Evolutionary conservation across 2,888 invertebrate species (phyloP).

Genomic region (Polyploca ridens): DNA sequence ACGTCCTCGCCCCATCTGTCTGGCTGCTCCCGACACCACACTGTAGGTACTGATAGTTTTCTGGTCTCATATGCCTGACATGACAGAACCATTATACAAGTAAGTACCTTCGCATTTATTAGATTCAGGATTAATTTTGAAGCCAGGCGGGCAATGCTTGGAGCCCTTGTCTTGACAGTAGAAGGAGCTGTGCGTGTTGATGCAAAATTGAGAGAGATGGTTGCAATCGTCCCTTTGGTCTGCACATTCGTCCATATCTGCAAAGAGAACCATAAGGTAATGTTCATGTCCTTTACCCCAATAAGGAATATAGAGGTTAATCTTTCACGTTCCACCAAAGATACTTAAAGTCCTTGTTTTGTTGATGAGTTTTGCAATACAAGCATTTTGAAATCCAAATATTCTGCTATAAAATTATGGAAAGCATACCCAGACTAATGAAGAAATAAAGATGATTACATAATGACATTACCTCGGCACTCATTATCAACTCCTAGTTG

Average conservation of each 20-base stretch:
- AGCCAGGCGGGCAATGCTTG: constrained; percentile 86
- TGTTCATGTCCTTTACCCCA: neutral
- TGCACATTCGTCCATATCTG: constrained; percentile 90
- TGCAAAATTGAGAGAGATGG: constrained; percentile 86
- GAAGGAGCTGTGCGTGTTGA: constrained; percentile 88
- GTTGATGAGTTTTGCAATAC: no score
- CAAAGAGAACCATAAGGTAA: constrained; percentile 13
- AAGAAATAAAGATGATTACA: neutral
- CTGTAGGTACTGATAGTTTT: no score
- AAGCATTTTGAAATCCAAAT: no score
- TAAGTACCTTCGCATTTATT: constrained; percentile 84
- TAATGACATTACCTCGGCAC: constrained; percentile 72
- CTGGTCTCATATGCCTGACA: no score
- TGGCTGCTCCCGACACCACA: no score
- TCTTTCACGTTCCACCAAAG: no score
- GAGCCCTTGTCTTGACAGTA: constrained; percentile 86
- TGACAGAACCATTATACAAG: neutral
- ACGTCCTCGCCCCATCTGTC: no score
- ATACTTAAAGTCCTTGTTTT: no score
- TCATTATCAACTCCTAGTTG: constrained; percentile 63
- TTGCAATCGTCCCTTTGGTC: constrained; percentile 86
- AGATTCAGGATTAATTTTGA: constrained; percentile 80
- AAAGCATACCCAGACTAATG: no score
- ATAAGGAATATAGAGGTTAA: no score
- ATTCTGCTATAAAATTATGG: no score